phyloP scores from a whole-genome alignment of 2,797 vertebrate genomes.

The Sebastiscus albofasciatus region DNA sequence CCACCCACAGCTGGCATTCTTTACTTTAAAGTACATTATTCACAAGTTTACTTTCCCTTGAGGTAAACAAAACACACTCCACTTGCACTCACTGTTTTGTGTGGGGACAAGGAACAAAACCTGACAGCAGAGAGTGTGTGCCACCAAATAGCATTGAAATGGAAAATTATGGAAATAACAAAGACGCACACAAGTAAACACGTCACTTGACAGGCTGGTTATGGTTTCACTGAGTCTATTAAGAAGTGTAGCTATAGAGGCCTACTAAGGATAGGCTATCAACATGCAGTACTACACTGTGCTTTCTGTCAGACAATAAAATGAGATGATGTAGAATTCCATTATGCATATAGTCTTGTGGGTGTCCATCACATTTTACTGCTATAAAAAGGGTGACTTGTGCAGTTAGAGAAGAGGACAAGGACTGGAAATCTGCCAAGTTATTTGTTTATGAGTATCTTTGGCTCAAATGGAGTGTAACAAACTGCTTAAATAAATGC shows the following conservation, averaged over 20 bases:
- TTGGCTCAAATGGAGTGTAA: constrained; percentile 33
- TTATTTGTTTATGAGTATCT: constrained; percentile 24
- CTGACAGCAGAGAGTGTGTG: background rate
- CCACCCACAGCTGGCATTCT: constrained; percentile 25
- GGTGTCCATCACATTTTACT: constrained; percentile 23
- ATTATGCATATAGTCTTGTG: constrained; percentile 12
- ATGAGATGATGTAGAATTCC: constrained; percentile 17
- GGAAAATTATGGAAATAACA: background rate
- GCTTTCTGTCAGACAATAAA: constrained; percentile 25
- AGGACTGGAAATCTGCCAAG: background rate
- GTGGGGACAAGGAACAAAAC: background rate
- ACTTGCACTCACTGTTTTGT: background rate
- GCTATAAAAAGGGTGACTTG: background rate
- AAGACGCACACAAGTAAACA: background rate
- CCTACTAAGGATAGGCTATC: background rate
- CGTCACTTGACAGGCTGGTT: background rate
- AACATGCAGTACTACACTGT: background rate
- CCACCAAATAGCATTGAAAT: background rate
- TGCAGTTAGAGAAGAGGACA: constrained; percentile 4
- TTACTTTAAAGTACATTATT: constrained; percentile 1
- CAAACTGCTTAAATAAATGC: constrained; percentile 19
- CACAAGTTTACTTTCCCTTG: constrained; percentile 1
- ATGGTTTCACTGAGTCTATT: constrained; percentile 1
- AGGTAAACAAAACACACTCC: constrained; percentile 18
- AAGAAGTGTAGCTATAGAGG: background rate